Evolutionary conservation across 2,888 invertebrate species (phyloP), one percentile per base, ranked within the genome.

Genomic region (Lochmaea capreae): DNA sequence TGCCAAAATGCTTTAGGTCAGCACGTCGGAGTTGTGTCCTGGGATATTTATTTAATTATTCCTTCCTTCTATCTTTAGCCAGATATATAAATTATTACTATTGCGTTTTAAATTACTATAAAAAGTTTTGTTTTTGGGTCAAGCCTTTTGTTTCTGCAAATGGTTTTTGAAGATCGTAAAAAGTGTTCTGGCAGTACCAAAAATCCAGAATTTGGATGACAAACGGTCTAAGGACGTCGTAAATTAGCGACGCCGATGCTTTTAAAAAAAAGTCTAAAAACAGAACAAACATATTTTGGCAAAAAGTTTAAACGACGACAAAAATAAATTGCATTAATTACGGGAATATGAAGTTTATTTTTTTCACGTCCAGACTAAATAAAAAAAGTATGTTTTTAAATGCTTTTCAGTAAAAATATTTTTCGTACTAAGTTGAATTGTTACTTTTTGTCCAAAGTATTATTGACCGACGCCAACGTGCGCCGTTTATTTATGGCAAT

Each of bases 251-350:
- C 70, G 72, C 73, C 69, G 63, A 67, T 71, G 73, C 75, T 75
- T 76, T 33, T 59, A 62, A 57, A 68, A 79, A 79, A 77, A 79
- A 76, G 63, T 74, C 74, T 74, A 75, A 76, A 79, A 78, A 71
- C 74, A 77, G 76, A 72, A 72, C 65, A 78, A 77, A 78, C 78
- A 77, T 67, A 74, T 76, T 59, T 79, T 79, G 79, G 80, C 80
- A 77, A 57, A 54, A 49, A 75, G 69, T 75, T 75, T 76, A 80
- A 79, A 80, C 77, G 68, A 81, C 78, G 76, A 78, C 76, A 67
- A 77, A 78, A 79, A 79, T 76, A 78, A 77, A 75, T 70, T 77
- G 54, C 71, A 71, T 74, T 63, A 74, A 67, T 74, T 67, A 74
- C 43, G 49, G 18, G 49, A 62, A 42, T 66, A 18, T n/a, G 16